phyloP scores from a whole-genome alignment of 2,113 vertebrate genomes.

The Mastomys coucha region DNA sequence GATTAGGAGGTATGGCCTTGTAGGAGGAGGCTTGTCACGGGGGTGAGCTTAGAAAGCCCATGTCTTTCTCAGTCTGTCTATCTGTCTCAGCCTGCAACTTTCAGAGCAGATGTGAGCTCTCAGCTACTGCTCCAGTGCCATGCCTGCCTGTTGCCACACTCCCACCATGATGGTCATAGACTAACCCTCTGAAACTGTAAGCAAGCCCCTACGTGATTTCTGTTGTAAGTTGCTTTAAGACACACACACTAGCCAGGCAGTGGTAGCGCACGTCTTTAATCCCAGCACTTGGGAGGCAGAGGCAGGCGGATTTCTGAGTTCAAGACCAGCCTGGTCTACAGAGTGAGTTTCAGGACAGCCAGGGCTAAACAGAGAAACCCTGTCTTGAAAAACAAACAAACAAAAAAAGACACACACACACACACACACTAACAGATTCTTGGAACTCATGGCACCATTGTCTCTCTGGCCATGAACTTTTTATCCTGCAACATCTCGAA shows the following conservation, averaged over 20 bases:
- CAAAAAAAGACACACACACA: too few relatives aligned
- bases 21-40: not conserved
- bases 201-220: not conserved
- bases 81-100: not conserved
- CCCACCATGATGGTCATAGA: not conserved
- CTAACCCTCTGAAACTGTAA: not conserved
- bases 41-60: not conserved
- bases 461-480: not conserved
- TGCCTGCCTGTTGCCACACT: not conserved
- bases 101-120: not conserved
- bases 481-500: not conserved
- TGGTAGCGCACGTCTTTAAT: too few relatives aligned
- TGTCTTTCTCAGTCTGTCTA: not conserved
- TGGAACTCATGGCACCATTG: fast-evolving
- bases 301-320: too few relatives aligned
- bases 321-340: too few relatives aligned
- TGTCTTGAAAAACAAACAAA: not conserved
- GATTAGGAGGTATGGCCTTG: not conserved
- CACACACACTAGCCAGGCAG: too few relatives aligned
- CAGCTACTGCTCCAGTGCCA: not conserved
- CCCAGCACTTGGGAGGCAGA: too few relatives aligned
- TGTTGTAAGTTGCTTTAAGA: not conserved
- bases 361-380: too few relatives aligned
- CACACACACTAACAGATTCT: not conserved
- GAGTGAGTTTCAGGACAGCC: too few relatives aligned